phyloP scores from a whole-genome alignment of 2,888 invertebrate genomes.

The Bugula neritina region DNA sequence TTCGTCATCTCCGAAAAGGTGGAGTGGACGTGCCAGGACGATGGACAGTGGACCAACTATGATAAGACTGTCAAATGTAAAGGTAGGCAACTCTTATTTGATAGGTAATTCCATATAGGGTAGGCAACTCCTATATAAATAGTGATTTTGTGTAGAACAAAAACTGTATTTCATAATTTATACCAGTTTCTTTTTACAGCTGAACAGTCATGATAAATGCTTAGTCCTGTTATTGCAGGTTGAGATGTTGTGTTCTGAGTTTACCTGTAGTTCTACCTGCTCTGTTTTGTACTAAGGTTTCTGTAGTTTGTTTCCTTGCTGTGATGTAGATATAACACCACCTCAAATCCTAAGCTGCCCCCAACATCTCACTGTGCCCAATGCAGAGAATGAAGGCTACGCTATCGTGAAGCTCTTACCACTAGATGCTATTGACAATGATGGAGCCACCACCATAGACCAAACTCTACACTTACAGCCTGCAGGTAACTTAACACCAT shows the following conservation, averaged over 20 bases:
- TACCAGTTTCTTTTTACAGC: too few relatives aligned
- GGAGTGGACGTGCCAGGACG: not conserved
- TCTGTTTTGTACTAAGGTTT: too few relatives aligned
- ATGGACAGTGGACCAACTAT: constrained; percentile 23
- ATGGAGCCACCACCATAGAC: not conserved
- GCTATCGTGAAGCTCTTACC: constrained; percentile 5
- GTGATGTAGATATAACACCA: not conserved
- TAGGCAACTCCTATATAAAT: too few relatives aligned
- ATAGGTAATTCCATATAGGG: too few relatives aligned
- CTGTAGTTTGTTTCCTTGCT: too few relatives aligned
- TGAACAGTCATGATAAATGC: too few relatives aligned
- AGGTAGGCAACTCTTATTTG: constrained; percentile 3
- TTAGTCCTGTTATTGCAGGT: too few relatives aligned
- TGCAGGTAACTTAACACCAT: too few relatives aligned
- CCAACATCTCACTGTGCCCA: not conserved
- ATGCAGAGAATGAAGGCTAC: constrained; percentile 23
- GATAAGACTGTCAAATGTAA: constrained; percentile 5
- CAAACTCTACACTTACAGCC: not conserved
- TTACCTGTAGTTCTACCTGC: too few relatives aligned
- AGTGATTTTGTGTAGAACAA: too few relatives aligned
- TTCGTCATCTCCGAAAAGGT: constrained; percentile 12
- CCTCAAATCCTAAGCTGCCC: constrained; percentile 7
- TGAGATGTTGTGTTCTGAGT: too few relatives aligned
- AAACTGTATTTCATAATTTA: too few relatives aligned
- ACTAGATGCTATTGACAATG: not conserved